phyloP scores from a whole-genome alignment of 2,888 invertebrate genomes.

The Drosophila siamana region DNA sequence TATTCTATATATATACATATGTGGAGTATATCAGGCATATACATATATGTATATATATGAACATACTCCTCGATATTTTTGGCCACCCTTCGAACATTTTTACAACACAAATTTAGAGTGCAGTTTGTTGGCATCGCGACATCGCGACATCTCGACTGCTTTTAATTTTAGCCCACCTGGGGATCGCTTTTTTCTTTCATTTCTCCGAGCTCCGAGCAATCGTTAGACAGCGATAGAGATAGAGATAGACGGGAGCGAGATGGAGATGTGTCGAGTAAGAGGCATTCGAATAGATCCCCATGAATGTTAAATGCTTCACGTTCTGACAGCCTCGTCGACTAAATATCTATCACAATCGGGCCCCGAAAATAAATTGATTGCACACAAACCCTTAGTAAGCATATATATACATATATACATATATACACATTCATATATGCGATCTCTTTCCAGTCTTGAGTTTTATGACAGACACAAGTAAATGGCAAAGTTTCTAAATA shows the following conservation, averaged over 20 bases:
- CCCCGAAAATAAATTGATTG: constrained; percentile 19
- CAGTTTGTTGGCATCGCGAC: constrained; percentile 58
- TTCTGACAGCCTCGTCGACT: constrained; percentile 16
- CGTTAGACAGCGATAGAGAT: neutral
- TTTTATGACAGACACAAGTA: constrained; percentile 11
- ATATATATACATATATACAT: neutral
- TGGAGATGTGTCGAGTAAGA: neutral
- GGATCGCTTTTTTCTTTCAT: constrained; percentile 25
- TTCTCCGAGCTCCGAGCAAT: neutral
- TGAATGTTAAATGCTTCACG: constrained; percentile 21
- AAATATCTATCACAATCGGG: constrained; percentile 12
- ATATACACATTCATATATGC: too few relatives aligned
- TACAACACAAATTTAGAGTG: constrained; percentile 53
- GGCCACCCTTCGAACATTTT: constrained; percentile 53
- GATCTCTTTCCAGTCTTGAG: neutral
- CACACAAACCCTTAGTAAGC: constrained; percentile 2
- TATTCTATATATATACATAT: neutral
- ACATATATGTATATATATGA: neutral
- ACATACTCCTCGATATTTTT: constrained; percentile 45
- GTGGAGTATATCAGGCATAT: constrained; percentile 1
- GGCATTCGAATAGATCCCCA: constrained; percentile 10
- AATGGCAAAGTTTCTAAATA: constrained; percentile 9
- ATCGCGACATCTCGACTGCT: constrained; percentile 30
- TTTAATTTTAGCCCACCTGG: constrained; percentile 72
- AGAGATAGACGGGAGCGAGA: neutral